A percentile compares a stretch with the other conserved stretches of the same genome.
phyloP scores from a whole-genome alignment of 1,140 invertebrate genomes.

The Drosophila kikkawai region DNA sequence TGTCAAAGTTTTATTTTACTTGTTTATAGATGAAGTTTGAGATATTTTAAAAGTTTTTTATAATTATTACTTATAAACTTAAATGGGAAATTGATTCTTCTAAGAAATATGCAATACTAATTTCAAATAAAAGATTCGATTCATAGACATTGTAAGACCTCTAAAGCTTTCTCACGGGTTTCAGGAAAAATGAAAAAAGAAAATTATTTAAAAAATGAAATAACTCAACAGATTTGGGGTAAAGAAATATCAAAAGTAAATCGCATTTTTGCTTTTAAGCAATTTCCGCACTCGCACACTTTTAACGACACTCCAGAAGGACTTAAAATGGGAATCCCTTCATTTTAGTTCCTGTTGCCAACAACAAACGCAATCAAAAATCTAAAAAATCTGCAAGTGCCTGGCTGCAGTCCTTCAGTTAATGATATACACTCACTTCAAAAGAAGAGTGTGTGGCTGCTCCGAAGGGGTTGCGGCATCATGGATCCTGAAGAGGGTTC shows the following conservation, averaged over 20 bases:
- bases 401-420: constrained; percentile 71
- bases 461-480: constrained; percentile 42
- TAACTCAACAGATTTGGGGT: constrained; percentile 2
- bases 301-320: constrained; percentile 49
- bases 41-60: not conserved
- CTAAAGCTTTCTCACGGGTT: not conserved
- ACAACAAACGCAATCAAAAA: constrained; percentile 70
- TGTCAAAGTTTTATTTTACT: constrained; percentile 27
- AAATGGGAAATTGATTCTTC: not conserved
- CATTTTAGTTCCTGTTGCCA: constrained; percentile 26
- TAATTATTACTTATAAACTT: not conserved
- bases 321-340: constrained; percentile 63
- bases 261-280: constrained; percentile 73
- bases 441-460: constrained; percentile 44
- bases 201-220: not conserved
- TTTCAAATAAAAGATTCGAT: not conserved
- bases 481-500: constrained; percentile 58
- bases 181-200: not conserved
- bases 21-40: constrained; percentile 15
- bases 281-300: constrained; percentile 69
- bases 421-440: constrained; percentile 82
- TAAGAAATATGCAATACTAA: not conserved
- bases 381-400: constrained; percentile 72
- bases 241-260: constrained; percentile 30
- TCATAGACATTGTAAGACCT: not conserved